A percentile compares a stretch with the other conserved stretches of the same genome.
phyloP scores from a whole-genome alignment of 2,797 vertebrate species.

The Liparis tanakae region DNA sequence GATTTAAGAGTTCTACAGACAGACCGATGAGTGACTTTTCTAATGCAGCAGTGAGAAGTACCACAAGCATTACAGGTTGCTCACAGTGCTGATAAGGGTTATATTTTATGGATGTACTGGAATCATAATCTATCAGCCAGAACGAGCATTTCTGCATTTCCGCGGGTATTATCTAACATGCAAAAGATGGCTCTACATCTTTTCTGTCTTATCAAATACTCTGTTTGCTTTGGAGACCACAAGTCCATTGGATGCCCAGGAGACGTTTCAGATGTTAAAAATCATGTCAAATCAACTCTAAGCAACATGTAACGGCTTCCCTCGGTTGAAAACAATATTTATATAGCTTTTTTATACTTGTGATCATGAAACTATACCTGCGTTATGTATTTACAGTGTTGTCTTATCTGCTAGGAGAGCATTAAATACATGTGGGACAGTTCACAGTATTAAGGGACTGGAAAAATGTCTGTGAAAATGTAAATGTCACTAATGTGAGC shows the following conservation, averaged over 20 bases:
- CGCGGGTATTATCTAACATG: constrained; percentile 6
- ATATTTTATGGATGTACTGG: neutral
- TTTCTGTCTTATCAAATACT: constrained; percentile 47
- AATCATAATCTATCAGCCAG: neutral
- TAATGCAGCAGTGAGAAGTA: constrained; percentile 17
- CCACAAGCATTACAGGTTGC: neutral
- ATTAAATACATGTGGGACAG: constrained; percentile 7
- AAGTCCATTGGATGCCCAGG: constrained; percentile 21
- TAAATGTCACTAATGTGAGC: too few relatives aligned
- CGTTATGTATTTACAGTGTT: constrained; percentile 17
- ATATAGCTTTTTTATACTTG: constrained; percentile 48
- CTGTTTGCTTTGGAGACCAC: constrained; percentile 45
- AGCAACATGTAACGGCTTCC: constrained; percentile 27
- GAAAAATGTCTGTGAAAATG: constrained; percentile 11
- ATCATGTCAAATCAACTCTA: constrained; percentile 36
- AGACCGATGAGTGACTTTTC: constrained; percentile 14
- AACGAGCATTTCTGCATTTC: constrained; percentile 13
- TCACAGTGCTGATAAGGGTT: neutral
- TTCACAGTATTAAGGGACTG: neutral
- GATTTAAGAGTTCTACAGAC: too few relatives aligned
- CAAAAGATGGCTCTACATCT: constrained; percentile 8
- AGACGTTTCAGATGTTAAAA: constrained; percentile 24
- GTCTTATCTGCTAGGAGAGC: constrained; percentile 20
- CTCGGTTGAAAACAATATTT: constrained; percentile 39
- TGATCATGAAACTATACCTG: constrained; percentile 43